Evolutionary conservation across 2,797 vertebrate species (phyloP).

Genomic region (Dendrocincla fuliginosa): DNA sequence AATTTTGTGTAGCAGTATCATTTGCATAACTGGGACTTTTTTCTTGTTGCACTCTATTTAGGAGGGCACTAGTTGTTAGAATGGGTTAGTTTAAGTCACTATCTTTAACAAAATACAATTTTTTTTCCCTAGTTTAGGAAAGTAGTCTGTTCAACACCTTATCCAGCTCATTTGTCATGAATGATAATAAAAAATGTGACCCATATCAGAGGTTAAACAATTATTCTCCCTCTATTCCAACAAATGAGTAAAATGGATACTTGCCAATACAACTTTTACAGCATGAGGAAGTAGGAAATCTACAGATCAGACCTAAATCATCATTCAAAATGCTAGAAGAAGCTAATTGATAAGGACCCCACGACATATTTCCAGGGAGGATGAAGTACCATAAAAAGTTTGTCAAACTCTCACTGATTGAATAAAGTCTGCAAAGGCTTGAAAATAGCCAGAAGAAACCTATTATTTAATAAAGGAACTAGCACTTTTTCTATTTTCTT

Average conservation of each 20-base stretch:
- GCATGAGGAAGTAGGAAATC: background rate
- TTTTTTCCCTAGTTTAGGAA: background rate
- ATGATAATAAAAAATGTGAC: slow-evolving; percentile 26
- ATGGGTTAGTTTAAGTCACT: background rate
- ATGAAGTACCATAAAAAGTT: background rate
- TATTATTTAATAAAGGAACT: background rate
- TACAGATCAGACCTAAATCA: background rate
- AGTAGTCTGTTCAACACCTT: background rate
- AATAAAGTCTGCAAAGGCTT: background rate
- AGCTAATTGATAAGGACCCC: background rate
- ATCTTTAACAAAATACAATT: background rate
- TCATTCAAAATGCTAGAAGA: background rate
- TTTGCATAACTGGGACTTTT: background rate
- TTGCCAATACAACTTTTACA: slow-evolving; percentile 31
- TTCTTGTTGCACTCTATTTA: background rate
- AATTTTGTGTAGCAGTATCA: background rate
- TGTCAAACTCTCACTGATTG: background rate
- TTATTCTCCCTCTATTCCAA: background rate
- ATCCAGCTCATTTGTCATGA: background rate
- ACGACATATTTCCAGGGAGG: background rate
- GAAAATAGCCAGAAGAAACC: background rate
- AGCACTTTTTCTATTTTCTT: background rate
- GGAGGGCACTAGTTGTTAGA: background rate
- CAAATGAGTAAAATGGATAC: slow-evolving; percentile 2
- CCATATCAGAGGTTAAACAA: background rate